A percentile compares a stretch with the other conserved stretches of the same genome.
Evolutionary conservation across 1,140 invertebrate species (phyloP).

Genomic region (Acromyrmex heyeri): DNA sequence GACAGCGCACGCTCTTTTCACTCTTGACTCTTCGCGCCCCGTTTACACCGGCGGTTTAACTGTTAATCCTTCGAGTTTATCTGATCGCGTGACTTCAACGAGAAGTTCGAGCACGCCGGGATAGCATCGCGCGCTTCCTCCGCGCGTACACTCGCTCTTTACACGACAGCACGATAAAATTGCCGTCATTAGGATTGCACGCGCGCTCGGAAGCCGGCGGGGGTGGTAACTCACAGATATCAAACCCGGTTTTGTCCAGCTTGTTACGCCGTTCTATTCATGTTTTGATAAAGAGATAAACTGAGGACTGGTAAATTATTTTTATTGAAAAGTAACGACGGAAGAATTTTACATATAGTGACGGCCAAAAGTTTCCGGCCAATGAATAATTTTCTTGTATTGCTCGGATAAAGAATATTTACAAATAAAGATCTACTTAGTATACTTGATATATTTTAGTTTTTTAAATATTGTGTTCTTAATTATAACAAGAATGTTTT

Average conservation of each 20-base stretch:
- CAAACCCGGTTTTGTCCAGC: constrained; percentile 48
- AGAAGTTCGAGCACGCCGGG: constrained; percentile 72
- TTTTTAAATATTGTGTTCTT: too few species aligned
- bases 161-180: constrained; percentile 76
- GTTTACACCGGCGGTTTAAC: constrained; percentile 77
- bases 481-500: too few species aligned
- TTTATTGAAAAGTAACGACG: constrained; percentile 1
- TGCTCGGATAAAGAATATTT: too few species aligned
- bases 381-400: too few species aligned
- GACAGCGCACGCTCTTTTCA: constrained; percentile 32
- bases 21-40: constrained; percentile 55
- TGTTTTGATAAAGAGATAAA: neutral
- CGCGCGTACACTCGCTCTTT: constrained; percentile 62
- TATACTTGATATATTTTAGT: too few species aligned
- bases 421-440: too few species aligned
- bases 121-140: constrained; percentile 57
- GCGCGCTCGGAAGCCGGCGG: constrained; percentile 31
- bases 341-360: neutral
- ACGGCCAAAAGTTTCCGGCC: too few species aligned
- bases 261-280: constrained; percentile 60
- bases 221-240: constrained; percentile 64
- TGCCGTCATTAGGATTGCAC: constrained; percentile 68
- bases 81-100: constrained; percentile 81
- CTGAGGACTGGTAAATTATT: neutral
- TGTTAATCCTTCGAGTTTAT: constrained; percentile 80